A percentile compares a stretch with the other conserved stretches of the same genome.
phyloP scores from a whole-genome alignment of 2,797 vertebrate genomes.

The Micropoecilia bifurca region DNA sequence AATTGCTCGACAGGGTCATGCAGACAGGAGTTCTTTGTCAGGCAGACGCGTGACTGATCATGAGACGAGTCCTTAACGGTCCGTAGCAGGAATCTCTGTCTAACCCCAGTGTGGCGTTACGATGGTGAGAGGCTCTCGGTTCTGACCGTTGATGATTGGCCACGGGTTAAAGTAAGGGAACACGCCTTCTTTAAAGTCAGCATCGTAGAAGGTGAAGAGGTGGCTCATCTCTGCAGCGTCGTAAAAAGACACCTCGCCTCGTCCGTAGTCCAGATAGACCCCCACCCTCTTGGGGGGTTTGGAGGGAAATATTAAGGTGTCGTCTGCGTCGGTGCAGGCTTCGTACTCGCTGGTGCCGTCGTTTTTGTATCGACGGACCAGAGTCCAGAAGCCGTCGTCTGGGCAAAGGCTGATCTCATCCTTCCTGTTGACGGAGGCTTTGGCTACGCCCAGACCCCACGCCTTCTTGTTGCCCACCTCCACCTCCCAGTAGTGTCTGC shows the following conservation, averaged over 20 bases:
- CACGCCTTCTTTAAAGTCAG: constrained; percentile 74
- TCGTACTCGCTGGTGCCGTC: constrained; percentile 77
- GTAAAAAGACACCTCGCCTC: constrained; percentile 77
- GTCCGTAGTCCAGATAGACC: constrained; percentile 78
- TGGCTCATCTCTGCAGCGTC: constrained; percentile 78
- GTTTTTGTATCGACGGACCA: constrained; percentile 72
- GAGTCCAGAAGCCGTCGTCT: constrained; percentile 80
- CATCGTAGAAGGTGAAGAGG: constrained; percentile 78
- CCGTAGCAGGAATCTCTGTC: not conserved
- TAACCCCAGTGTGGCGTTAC: constrained; percentile 62
- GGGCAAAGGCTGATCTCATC: constrained; percentile 76
- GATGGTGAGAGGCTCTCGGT: constrained; percentile 77
- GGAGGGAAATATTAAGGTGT: constrained; percentile 68
- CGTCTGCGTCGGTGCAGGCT: constrained; percentile 80
- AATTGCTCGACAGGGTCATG: not conserved
- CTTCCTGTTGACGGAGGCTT: constrained; percentile 76
- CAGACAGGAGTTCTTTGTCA: constrained; percentile 5
- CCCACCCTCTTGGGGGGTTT: constrained; percentile 71
- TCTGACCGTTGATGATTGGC: constrained; percentile 81
- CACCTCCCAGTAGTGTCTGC: constrained; percentile 84
- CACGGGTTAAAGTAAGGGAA: constrained; percentile 83
- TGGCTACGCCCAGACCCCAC: constrained; percentile 82
- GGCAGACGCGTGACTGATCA: constrained; percentile 17
- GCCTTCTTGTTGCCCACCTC: constrained; percentile 79
- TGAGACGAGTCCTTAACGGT: constrained; percentile 7